Evolutionary conservation across 1,140 invertebrate genomes (phyloP).

Genomic region (Argopecten irradians): DNA sequence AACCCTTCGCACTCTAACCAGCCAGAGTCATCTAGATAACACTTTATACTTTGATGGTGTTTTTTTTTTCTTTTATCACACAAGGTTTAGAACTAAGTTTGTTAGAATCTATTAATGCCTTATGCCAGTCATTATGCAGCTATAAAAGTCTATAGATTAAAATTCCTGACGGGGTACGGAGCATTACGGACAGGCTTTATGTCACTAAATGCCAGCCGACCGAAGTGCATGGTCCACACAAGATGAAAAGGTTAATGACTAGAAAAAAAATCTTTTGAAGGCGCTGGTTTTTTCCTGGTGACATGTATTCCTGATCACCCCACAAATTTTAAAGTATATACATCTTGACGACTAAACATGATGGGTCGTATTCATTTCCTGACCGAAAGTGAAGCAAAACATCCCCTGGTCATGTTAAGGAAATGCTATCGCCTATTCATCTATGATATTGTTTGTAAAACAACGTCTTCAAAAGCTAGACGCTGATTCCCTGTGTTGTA

Average conservation of each 20-base stretch:
- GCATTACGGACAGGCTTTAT: neutral
- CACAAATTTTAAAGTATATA: neutral
- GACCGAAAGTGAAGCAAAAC: neutral
- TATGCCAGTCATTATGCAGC: neutral
- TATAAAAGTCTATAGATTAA: neutral
- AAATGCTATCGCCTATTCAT: neutral
- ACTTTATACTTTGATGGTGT: neutral
- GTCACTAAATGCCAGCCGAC: neutral
- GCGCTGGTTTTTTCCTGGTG: neutral
- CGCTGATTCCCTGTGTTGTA: neutral
- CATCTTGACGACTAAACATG: neutral
- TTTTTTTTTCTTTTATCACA: neutral
- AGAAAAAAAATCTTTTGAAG: neutral
- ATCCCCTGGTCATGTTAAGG: neutral
- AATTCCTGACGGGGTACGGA: neutral
- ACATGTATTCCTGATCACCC: neutral
- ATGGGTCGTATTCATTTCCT: neutral
- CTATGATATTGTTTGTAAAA: neutral
- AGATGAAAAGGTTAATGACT: conserved; percentile 4
- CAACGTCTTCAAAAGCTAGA: neutral
- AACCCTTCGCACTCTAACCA: neutral
- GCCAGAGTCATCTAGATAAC: neutral
- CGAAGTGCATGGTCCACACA: neutral
- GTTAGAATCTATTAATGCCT: neutral
- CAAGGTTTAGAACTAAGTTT: neutral